Percentiles rank a stretch among this genome's conserved stretches.
Conservation (phyloP, 2,888 invertebrate species). For the Vandiemenella viatica region DNA sequence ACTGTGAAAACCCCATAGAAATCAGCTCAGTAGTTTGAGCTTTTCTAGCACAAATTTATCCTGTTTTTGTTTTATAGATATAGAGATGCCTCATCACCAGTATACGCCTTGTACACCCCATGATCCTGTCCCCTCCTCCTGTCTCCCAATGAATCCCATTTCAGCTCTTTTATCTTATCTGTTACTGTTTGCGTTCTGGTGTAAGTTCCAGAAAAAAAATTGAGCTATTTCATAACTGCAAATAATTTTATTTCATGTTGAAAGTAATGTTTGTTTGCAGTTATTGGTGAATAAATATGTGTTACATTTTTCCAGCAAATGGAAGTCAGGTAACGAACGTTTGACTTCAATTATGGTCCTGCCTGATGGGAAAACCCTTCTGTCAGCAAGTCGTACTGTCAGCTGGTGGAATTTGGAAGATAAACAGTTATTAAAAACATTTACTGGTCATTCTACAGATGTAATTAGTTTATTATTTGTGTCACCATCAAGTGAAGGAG, state of each 20-base stretch:
- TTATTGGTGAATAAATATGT: slow-evolving; percentile 6
- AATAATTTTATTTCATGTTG: slow-evolving; percentile 14
- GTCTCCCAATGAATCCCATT: no score
- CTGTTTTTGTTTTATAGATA: no score
- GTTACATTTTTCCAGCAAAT: slow-evolving; percentile 34
- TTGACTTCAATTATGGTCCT: slow-evolving; percentile 45
- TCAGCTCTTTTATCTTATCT: no score
- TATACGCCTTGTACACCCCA: no score
- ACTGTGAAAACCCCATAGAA: no score
- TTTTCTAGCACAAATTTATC: no score
- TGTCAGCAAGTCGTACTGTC: slow-evolving; percentile 33
- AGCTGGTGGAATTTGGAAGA: slow-evolving; percentile 47
- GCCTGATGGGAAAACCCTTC: slow-evolving; percentile 27
- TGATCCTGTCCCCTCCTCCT: no score
- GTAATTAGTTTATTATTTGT: slow-evolving; percentile 33
- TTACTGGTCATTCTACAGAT: slow-evolving; percentile 46
- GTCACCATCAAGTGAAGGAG: slow-evolving; percentile 21
- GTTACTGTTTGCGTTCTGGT: background rate
- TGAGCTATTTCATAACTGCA: background rate
- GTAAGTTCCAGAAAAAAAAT: background rate
- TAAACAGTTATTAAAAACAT: slow-evolving; percentile 42
- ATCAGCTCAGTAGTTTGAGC: no score
- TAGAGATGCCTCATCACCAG: no score
- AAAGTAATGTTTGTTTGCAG: slow-evolving; percentile 23
- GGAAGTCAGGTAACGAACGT: slow-evolving; percentile 46